Conservation (phyloP, 2,888 invertebrate species). For the Mechanitis mazaeus region DNA sequence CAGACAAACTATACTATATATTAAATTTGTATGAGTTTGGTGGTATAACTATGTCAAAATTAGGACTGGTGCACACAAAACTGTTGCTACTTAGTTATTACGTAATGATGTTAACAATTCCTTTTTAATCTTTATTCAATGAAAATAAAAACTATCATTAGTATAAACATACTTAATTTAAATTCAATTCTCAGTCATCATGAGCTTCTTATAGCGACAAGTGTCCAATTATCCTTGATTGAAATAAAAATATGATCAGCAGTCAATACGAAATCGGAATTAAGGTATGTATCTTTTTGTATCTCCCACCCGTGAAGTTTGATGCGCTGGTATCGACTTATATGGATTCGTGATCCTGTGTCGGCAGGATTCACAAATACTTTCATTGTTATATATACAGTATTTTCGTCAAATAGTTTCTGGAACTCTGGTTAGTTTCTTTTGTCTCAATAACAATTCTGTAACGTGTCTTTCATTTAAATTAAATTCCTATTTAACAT, state of each 20-base stretch:
- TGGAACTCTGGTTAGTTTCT: slow-evolving; percentile 37
- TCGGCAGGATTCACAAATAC: slow-evolving; percentile 49
- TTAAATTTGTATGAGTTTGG: too few species aligned
- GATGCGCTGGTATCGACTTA: slow-evolving; percentile 50
- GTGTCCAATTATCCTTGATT: slow-evolving; percentile 70
- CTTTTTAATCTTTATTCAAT: too few species aligned
- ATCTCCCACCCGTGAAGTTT: slow-evolving; percentile 62
- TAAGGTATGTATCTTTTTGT: slow-evolving; percentile 48
- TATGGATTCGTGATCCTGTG: slow-evolving; percentile 44
- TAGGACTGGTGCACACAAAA: too few species aligned
- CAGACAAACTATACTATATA: too few species aligned
- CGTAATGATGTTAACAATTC: too few species aligned
- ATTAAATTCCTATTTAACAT: slow-evolving; percentile 4
- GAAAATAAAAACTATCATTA: too few species aligned
- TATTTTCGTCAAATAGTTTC: slow-evolving; percentile 54
- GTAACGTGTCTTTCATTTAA: slow-evolving; percentile 32
- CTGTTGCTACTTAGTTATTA: too few species aligned
- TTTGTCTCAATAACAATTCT: slow-evolving; percentile 56
- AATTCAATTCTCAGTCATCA: slow-evolving; percentile 12
- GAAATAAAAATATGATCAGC: slow-evolving; percentile 67
- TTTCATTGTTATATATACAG: slow-evolving; percentile 56
- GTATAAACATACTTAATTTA: slow-evolving; percentile 9
- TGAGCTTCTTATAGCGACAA: slow-evolving; percentile 59
- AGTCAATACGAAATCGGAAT: slow-evolving; percentile 45
- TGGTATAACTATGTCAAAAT: too few species aligned